Evolutionary conservation across 2,797 vertebrate genomes (phyloP).

Genomic region (Pantherophis alleghaniensis): DNA sequence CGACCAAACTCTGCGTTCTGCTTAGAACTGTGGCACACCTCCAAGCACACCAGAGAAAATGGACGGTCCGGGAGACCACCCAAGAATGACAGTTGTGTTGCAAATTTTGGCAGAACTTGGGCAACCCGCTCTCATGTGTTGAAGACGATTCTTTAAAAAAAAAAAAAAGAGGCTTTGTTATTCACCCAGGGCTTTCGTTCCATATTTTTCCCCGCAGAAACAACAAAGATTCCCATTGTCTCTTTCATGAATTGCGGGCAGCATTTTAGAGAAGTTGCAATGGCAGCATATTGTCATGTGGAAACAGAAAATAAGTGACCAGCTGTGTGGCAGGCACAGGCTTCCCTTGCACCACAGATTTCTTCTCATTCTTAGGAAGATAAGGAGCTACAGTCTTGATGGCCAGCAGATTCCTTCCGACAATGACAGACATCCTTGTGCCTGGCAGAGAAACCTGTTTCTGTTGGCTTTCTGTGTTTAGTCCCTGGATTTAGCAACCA

Average conservation of each 20-base stretch:
- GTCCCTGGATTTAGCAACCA: not conserved
- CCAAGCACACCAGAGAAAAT: not conserved
- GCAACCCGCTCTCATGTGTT: not conserved
- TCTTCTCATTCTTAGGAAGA: not conserved
- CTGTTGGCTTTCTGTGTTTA: not conserved
- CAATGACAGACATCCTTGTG: not conserved
- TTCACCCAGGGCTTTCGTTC: not conserved
- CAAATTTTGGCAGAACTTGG: not conserved
- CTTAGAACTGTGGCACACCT: not conserved
- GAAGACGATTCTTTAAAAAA: not conserved
- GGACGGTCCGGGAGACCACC: not conserved
- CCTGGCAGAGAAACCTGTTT: not conserved
- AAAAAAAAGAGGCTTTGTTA: not conserved
- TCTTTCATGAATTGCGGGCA: not conserved
- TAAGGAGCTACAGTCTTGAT: not conserved
- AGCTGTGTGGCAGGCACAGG: not conserved
- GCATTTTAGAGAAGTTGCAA: not conserved
- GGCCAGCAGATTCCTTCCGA: not conserved
- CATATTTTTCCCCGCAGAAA: not conserved
- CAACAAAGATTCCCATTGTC: conserved; percentile 1
- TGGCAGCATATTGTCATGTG: not conserved
- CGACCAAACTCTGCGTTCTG: not conserved
- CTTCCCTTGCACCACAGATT: not conserved
- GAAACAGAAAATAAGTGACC: not conserved
- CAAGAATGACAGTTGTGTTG: not conserved